Evolutionary conservation across 2,113 vertebrate species (phyloP), one percentile per base, ranked within the genome.

Genomic region (Psilopsiagon aurifrons): DNA sequence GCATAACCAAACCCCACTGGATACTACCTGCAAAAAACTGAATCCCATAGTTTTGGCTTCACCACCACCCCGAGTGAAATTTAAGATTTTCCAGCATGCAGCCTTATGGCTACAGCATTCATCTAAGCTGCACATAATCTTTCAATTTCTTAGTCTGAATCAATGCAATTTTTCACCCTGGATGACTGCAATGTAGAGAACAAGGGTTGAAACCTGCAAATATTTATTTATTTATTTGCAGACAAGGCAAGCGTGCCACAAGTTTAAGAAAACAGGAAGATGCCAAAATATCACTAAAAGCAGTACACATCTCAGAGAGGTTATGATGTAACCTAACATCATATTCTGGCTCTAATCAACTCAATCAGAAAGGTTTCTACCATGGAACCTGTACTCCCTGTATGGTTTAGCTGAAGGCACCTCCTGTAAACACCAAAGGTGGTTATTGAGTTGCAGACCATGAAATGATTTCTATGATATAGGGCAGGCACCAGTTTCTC

Each of bases 241-340:
- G 52, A 22, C 52, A 71, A 76, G n/a, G 19, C 17, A 69, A 41
- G 20, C 13, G 12, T 49, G 49, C 33, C 20, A 27, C 6, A 51
- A 80, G 29, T 73, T 80, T 88, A 74, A 68, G 64, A 88, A 86
- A 91, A 91, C n/a, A 92, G n/a, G 66, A 81, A 81, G 14, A 70
- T 8, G 9, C 57, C 11, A 6, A 69, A 83, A 86, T 17, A 57
- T 37, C 63, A 33, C 44, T 51, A 68, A 94, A 95, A 94, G 28
- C 28, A 88, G 76, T 39, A 47, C 6, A 24, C 8, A 51, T 10
- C 29, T 78, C 11, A 37, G 31, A 78, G 76, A 67, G 39, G 11
- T 82, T 71, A 52, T 25, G 19, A 20, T 68, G 33, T 78, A 57
- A 52, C 23, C 54, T 71, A n/a, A 70, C 41, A 63, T 83, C 64